A percentile compares a stretch with the other conserved stretches of the same genome.
These are phyloP conservation scores for Yponomeuta cagnagella DNA, from an alignment of 2,888 invertebrate species.

Conservation along the genomic window DNA sequence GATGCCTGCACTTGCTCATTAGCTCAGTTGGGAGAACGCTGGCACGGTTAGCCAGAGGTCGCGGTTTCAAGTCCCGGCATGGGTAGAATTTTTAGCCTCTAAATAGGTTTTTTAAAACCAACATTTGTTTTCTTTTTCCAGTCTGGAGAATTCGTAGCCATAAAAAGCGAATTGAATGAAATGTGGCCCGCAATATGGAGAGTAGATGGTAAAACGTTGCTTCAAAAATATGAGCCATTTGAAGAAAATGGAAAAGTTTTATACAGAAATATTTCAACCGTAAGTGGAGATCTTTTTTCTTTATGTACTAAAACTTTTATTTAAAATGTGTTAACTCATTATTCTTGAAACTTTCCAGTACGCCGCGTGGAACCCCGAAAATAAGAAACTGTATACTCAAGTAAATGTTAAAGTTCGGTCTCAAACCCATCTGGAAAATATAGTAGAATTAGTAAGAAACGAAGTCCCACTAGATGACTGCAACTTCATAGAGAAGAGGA, in stretches of 20 bases:
- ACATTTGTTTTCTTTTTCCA: conserved; percentile 54
- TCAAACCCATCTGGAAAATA: conserved; percentile 84
- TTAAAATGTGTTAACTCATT: not conserved
- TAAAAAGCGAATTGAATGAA: conserved; percentile 86
- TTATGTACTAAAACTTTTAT: not conserved
- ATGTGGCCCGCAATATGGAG: conserved; percentile 94
- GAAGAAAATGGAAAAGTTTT: conserved; percentile 87
- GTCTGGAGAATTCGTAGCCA: conserved; percentile 92
- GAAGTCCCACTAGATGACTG: conserved; percentile 82
- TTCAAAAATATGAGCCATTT: conserved; percentile 90
- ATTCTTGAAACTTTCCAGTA: conserved; percentile 73
- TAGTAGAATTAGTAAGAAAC: conserved; percentile 86
- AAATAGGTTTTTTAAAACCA: no score
- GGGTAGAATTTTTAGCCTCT: no score
- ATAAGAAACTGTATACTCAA: conserved; percentile 86
- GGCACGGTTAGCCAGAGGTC: no score
- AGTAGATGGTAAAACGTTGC: conserved; percentile 88
- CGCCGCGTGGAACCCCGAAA: conserved; percentile 89
- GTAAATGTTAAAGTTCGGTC: conserved; percentile 85
- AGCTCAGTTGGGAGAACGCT: no score
- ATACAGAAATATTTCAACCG: conserved; percentile 91
- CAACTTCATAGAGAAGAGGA: conserved; percentile 83
- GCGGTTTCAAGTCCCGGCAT: no score
- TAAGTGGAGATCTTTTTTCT: conserved; percentile 53
- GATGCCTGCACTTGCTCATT: no score